A percentile compares a stretch with the other conserved stretches of the same genome.
These are phyloP conservation scores for Ornithoptera alexandrae DNA, from an alignment of 2,888 invertebrate genomes.

Conservation along the genomic window DNA sequence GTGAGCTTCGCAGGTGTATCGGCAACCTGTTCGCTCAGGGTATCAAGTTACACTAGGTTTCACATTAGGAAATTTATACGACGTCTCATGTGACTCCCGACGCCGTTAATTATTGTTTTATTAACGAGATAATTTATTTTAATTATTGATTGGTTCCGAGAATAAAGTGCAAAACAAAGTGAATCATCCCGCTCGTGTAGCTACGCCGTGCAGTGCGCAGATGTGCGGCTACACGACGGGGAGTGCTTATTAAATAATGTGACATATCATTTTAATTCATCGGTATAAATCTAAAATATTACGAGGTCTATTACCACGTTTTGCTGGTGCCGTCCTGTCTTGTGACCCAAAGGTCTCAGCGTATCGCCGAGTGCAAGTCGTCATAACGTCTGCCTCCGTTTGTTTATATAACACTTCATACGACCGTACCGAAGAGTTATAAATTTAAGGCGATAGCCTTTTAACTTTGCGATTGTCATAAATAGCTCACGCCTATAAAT, in stretches of 20 bases:
- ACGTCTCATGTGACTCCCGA: constrained; percentile 74
- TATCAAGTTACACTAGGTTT: constrained; percentile 76
- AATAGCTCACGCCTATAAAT: constrained; percentile 2
- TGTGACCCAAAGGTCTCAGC: constrained; percentile 54
- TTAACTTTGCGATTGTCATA: constrained; percentile 19
- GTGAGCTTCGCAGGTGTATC: constrained; percentile 66
- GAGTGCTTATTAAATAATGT: constrained; percentile 70
- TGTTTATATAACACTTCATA: constrained; percentile 22
- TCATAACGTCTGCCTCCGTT: constrained; percentile 50
- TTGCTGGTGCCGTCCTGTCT: constrained; percentile 54
- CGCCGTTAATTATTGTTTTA: constrained; percentile 75
- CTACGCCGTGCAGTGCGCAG: constrained; percentile 47
- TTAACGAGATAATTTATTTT: constrained; percentile 72
- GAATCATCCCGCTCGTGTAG: constrained; percentile 67
- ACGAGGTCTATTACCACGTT: constrained; percentile 59
- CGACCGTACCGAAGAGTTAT: constrained; percentile 10
- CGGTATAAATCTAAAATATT: constrained; percentile 66
- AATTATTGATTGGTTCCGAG: constrained; percentile 73
- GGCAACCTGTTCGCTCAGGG: constrained; percentile 62
- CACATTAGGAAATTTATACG: constrained; percentile 79
- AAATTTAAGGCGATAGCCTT: constrained; percentile 19
- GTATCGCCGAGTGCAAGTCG: constrained; percentile 49
- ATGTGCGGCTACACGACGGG: constrained; percentile 61
- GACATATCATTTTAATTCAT: constrained; percentile 74
- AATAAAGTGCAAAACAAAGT: constrained; percentile 75